Evolutionary conservation across 2,113 vertebrate genomes (phyloP), one percentile per base, ranked within the genome.

Genomic region (Neofelis nebulosa): DNA sequence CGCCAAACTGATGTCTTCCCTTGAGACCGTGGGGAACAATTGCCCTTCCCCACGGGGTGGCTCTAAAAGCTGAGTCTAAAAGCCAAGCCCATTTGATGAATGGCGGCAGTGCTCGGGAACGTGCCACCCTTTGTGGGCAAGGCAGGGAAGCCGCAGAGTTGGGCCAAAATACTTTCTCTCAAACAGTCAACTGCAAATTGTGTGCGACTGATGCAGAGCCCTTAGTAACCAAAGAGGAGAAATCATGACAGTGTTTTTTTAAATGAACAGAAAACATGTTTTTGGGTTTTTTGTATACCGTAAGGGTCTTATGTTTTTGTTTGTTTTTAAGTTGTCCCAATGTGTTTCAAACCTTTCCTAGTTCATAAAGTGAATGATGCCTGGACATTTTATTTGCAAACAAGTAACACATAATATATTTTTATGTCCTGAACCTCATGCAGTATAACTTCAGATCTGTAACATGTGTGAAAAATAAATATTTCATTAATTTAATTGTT

Each of bases 1-100:
- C 86, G 96, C 96, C 95, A 97, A 95, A 91, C 95, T 97, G 97
- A 98, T 74, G 88, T 97, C 97, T 94, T 98, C 98, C 95, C 95
- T 97, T 83, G 97, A 96, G 97, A 96, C 97, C 65, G 4, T 0
- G 29, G 91, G 48, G 94, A 98, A 98, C 95, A 98, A 98, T 98
- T 86, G 84, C 91, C 83, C 84, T 95, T 97, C 97, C 97, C 97
- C 76, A 0, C 52, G 82, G 98, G 97, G 97, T 94, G 66, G 92
- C 97, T 98, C 83, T 97, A 94, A 98, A 96, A 97, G 96, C 96
- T 0, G 74, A 90, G 90, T 63, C 83, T 96, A 84, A 97, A 97
- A 94, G 97, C 93, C 0, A 4, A 92, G 95, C 84, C 94, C 25
- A 1, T 73, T 4, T 73, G 97, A 89, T 91, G 96, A 96, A 76